Evolutionary conservation across 2,797 vertebrate genomes (phyloP).

Genomic region (Alectoris magna): DNA sequence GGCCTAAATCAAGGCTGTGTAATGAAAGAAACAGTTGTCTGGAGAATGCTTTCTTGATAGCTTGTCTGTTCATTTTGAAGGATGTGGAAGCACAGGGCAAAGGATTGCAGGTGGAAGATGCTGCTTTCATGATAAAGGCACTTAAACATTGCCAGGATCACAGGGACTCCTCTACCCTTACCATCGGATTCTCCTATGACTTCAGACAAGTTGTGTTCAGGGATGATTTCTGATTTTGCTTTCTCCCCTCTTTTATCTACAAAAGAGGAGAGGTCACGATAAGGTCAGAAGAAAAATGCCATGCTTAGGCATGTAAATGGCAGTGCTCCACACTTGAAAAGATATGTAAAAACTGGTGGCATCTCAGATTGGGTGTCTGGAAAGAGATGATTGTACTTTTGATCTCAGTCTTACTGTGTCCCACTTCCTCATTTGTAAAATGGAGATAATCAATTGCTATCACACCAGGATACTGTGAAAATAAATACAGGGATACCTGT

Average conservation of each 20-base stretch:
- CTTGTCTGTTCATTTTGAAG: neutral
- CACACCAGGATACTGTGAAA: neutral
- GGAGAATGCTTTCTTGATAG: neutral
- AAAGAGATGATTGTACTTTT: neutral
- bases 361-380: neutral
- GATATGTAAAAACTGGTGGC: neutral
- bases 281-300: neutral
- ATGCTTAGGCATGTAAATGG: neutral
- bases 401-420: neutral
- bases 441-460: neutral
- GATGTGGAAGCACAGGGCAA: neutral
- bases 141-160: neutral
- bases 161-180: neutral
- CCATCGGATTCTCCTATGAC: neutral
- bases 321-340: neutral
- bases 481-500: neutral
- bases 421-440: neutral
- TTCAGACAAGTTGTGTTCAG: neutral
- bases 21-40: conserved; percentile 35
- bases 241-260: neutral
- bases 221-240: neutral
- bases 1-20: neutral
- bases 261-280: neutral
- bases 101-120: neutral
- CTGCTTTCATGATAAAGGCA: neutral